Conservation (phyloP, 1,140 invertebrate species). For the Elysia chlorotica region DNA sequence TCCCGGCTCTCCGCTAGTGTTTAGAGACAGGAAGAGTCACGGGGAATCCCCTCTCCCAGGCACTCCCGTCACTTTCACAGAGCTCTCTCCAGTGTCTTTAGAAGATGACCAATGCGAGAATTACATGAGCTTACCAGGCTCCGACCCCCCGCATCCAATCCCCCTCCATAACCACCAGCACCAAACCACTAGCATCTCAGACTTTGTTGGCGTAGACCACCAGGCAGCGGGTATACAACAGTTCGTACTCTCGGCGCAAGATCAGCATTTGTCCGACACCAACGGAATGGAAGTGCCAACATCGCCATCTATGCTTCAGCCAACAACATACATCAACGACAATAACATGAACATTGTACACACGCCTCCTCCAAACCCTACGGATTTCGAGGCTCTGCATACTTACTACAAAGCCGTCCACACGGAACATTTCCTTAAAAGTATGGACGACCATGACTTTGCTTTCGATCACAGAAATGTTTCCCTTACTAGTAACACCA, state of each 20-base stretch:
- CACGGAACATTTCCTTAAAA: slow-evolving; percentile 11
- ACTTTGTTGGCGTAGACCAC: too few species aligned
- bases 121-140: not conserved
- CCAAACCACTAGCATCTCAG: not conserved
- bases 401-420: slow-evolving; percentile 14
- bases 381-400: slow-evolving; percentile 4
- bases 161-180: not conserved
- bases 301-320: not conserved
- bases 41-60: not conserved
- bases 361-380: not conserved
- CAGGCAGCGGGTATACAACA: too few species aligned
- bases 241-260: not conserved
- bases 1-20: not conserved
- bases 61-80: not conserved
- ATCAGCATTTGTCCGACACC: not conserved
- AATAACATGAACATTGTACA: slow-evolving; percentile 21
- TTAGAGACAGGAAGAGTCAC: not conserved
- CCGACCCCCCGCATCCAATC: not conserved
- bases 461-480: too few species aligned
- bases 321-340: not conserved
- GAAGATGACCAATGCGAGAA: not conserved
- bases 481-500: too few species aligned
- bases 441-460: too few species aligned
- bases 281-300: not conserved
- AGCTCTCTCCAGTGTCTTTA: slow-evolving; percentile 6